Evolutionary conservation across 2,888 invertebrate species (phyloP).

Genomic region (Dicyrtomina minuta): DNA sequence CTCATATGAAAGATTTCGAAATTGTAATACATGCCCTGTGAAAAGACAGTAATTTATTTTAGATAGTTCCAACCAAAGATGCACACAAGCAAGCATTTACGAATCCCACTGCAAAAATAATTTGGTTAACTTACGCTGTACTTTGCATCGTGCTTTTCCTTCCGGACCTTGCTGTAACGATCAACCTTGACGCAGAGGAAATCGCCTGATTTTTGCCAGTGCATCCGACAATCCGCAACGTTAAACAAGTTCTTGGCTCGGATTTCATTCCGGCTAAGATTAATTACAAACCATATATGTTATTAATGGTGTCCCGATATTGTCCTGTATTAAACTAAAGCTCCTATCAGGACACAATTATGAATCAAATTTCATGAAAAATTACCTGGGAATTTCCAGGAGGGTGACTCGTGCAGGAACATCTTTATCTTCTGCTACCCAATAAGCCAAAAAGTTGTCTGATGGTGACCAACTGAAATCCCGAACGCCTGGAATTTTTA

Average conservation of each 20-base stretch:
- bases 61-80: no score
- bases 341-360: no score
- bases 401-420: constrained; percentile 93
- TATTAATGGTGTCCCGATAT: background rate
- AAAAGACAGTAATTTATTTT: constrained; percentile 41
- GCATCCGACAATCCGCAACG: constrained; percentile 96
- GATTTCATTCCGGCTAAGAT: constrained; percentile 70
- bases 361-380: constrained; percentile 31
- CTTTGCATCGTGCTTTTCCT: constrained; percentile 89
- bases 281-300: constrained; percentile 5
- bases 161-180: constrained; percentile 83
- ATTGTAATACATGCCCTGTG: constrained; percentile 90
- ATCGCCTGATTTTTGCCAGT: constrained; percentile 98
- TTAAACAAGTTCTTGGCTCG: constrained; percentile 95
- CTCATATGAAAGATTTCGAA: constrained; percentile 99
- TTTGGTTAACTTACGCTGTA: constrained; percentile 67
- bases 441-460: constrained; percentile 93
- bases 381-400: constrained; percentile 82
- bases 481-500: constrained; percentile 84
- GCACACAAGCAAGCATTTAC: background rate
- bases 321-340: background rate
- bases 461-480: constrained; percentile 99
- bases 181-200: constrained; percentile 96
- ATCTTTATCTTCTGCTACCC: constrained; percentile 97
- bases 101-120: constrained; percentile 1